Evolutionary conservation across 2,888 invertebrate genomes (phyloP), one percentile per base, ranked within the genome.

Genomic region (Acanthacorydalis orientalis): DNA sequence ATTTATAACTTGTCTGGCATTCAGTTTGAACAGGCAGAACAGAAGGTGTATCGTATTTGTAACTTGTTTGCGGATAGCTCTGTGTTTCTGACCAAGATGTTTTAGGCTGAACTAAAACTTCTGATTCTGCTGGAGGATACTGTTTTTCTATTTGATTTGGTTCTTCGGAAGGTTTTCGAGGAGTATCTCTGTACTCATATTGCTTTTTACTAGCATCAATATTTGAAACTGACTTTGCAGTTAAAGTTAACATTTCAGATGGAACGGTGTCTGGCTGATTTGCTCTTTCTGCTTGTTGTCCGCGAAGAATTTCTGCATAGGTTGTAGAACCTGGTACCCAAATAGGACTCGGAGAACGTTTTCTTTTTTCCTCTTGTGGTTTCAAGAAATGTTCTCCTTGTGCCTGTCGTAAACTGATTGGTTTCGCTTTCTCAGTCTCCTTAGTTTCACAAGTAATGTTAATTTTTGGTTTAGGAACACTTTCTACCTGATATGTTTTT

Each of bases 271-370:
- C n/a, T 7, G n/a, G 44, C 6, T 44, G 33, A 11, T 12, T 14
- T 34, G n/a, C 14, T 11, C 11, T 50, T 10, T 51, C 51, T 44
- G 49, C 42, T 39, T 64, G 64, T 57, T 68, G 61, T 8, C 86
- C 84, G 55, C 78, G 75, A 51, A 87, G 72, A 52, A 88, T 80
- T 65, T 85, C 84, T 43, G 88, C 84, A 63, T 87, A 88, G 43
- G 84, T 77, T 43, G 82, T 77, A 23, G 78, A 78, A 32, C 82
- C 83, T 3, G 79, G 80, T 40, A 70, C 62, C 84, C 84, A 85
- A 60, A 80, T 75, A 12, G 83, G 83, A 61, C 81, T 81, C 40
- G 74, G 73, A 1, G 80, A 80, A 53, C 80, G 69, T n/a, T 64
- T 61, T 42, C 73, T 64, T 8, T 60, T 53, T 44, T 56, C 56